A percentile compares a stretch with the other conserved stretches of the same genome.
These are phyloP conservation scores for Plagodis dolabraria DNA, from an alignment of 2,888 invertebrate genomes.

Conservation along the genomic window DNA sequence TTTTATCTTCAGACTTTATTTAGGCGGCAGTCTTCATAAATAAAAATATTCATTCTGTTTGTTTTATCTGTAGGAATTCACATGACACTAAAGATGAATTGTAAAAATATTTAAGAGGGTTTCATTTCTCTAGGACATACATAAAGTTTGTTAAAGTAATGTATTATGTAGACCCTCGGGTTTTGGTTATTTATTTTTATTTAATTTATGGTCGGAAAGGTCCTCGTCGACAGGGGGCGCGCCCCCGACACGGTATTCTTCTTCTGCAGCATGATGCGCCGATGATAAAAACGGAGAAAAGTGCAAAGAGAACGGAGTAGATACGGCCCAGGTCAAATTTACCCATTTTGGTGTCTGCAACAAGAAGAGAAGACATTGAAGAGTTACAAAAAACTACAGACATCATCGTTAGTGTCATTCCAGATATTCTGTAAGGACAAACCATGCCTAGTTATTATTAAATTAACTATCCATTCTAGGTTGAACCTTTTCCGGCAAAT, in stretches of 20 bases:
- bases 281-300: slow-evolving; percentile 54
- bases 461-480: too few species aligned
- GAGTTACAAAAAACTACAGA: not conserved
- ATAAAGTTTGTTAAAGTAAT: not conserved
- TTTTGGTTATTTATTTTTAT: not conserved
- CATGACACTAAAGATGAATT: too few species aligned
- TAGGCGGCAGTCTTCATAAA: too few species aligned
- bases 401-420: too few species aligned
- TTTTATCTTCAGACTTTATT: too few species aligned
- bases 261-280: slow-evolving; percentile 54
- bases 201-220: slow-evolving; percentile 51
- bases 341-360: slow-evolving; percentile 50
- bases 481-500: too few species aligned
- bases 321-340: slow-evolving; percentile 41
- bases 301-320: slow-evolving; percentile 51
- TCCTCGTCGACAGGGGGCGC: slow-evolving; percentile 67
- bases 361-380: slow-evolving; percentile 13
- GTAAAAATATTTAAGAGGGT: too few species aligned
- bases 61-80: too few species aligned
- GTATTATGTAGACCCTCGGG: not conserved
- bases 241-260: slow-evolving; percentile 56
- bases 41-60: too few species aligned
- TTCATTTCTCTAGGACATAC: not conserved
- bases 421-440: too few species aligned
- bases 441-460: too few species aligned